Conservation (phyloP, 1,140 invertebrate species). For the Acromyrmex heyeri region DNA sequence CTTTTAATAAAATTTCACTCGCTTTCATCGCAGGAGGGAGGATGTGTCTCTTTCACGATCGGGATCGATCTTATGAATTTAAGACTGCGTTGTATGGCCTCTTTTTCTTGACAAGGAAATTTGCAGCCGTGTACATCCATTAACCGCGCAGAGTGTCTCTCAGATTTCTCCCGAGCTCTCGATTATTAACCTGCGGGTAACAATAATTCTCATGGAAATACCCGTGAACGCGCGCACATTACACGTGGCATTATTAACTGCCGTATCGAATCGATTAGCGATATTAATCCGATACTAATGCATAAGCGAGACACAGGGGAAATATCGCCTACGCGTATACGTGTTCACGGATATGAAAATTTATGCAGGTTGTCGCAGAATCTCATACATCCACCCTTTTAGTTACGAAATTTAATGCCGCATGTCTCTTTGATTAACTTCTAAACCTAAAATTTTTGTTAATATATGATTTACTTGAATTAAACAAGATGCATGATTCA, state of each 20-base stretch:
- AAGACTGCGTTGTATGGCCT: constrained; percentile 33
- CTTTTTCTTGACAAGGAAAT: constrained; percentile 11
- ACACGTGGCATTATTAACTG: constrained; percentile 35
- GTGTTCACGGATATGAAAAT: constrained; percentile 6
- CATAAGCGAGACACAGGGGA: constrained; percentile 21
- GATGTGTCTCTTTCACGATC: background rate
- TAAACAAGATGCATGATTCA: background rate
- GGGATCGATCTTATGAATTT: constrained; percentile 49
- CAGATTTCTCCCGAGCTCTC: background rate
- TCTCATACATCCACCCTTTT: background rate
- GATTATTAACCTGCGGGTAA: background rate
- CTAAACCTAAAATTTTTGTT: constrained; percentile 11
- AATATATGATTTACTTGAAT: background rate
- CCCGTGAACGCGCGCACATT: background rate
- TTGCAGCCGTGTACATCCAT: constrained; percentile 7
- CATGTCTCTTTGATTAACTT: background rate
- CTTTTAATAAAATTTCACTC: constrained; percentile 47
- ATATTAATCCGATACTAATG: constrained; percentile 44
- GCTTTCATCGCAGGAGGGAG: background rate
- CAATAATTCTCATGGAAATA: constrained; percentile 4
- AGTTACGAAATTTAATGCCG: constrained; percentile 8
- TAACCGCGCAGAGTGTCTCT: background rate
- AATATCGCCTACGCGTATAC: background rate
- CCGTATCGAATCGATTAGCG: constrained; percentile 52
- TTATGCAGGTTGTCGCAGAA: constrained; percentile 20